These are phyloP conservation scores for Periophthalmodon schlosseri DNA, from an alignment of 2,113 vertebrate genomes.

Conservation along the genomic window DNA sequence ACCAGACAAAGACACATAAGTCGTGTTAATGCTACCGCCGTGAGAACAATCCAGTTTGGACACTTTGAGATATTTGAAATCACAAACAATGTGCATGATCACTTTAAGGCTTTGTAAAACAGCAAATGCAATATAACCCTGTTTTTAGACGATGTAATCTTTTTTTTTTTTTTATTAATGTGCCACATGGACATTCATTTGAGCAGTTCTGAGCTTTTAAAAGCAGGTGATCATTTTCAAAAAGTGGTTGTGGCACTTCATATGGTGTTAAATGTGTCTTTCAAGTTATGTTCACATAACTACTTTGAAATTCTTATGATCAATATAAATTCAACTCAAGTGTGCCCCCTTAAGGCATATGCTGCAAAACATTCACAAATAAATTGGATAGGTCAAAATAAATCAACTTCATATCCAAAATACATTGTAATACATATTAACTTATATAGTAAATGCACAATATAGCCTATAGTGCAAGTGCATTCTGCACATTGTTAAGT, in stretches of 20 bases:
- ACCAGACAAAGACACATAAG: conserved; percentile 70
- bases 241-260: no score
- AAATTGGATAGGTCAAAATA: neutral
- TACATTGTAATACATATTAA: neutral
- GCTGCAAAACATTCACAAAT: conserved; percentile 1
- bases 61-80: conserved; percentile 36
- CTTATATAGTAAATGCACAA: neutral
- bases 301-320: neutral
- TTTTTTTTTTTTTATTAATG: neutral
- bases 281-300: conserved; percentile 5
- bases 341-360: conserved; percentile 31
- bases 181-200: neutral
- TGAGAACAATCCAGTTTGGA: conserved; percentile 60
- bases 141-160: neutral
- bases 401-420: neutral
- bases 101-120: neutral
- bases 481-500: neutral
- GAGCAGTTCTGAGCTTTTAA: neutral
- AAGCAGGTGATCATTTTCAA: neutral
- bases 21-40: conserved; percentile 55
- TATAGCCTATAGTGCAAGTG: neutral
- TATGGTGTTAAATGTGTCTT: neutral
- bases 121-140: neutral
- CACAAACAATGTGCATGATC: conserved; percentile 7
- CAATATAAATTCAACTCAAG: conserved; percentile 39